These are phyloP conservation scores for Triplophysa yarkandensis DNA, from an alignment of 2,797 vertebrate genomes.

Conservation along the genomic window DNA sequence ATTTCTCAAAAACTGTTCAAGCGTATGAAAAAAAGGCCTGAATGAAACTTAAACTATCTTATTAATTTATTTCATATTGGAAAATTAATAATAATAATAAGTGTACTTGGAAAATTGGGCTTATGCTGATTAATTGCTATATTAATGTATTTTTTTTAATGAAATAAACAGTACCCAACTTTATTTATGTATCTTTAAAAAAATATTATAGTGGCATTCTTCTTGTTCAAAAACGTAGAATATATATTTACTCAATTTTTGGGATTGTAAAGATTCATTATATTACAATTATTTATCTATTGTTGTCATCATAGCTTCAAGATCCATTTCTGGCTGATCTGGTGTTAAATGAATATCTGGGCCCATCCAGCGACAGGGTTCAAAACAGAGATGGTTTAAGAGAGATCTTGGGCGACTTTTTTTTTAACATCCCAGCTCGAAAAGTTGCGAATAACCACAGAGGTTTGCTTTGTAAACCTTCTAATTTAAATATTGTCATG, in stretches of 20 bases:
- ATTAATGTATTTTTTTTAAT: too few species aligned
- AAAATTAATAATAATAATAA: too few species aligned
- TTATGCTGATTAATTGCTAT: too few species aligned
- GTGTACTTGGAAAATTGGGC: too few species aligned
- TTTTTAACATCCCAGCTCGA: conserved; percentile 73
- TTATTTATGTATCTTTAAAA: too few species aligned
- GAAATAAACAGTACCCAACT: too few species aligned
- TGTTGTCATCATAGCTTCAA: conserved; percentile 52
- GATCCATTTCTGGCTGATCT: conserved; percentile 50
- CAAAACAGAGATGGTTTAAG: conserved; percentile 73
- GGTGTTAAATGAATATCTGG: conserved; percentile 72
- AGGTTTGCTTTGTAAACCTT: conserved; percentile 75
- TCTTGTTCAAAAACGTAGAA: too few species aligned
- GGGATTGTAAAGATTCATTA: too few species aligned
- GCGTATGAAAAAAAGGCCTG: background rate
- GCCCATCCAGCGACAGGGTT: conserved; percentile 60
- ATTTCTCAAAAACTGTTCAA: background rate
- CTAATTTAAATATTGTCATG: background rate
- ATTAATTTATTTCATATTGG: too few species aligned
- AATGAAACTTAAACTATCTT: too few species aligned
- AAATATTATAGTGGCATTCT: too few species aligned
- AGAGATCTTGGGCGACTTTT: conserved; percentile 71
- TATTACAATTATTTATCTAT: conserved; percentile 17
- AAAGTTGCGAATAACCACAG: conserved; percentile 75
- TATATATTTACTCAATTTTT: too few species aligned